Percentiles rank a stretch among this genome's conserved stretches.
Evolutionary conservation across 2,888 invertebrate species (phyloP).

Genomic region (Scelioninae gen. 1): DNA sequence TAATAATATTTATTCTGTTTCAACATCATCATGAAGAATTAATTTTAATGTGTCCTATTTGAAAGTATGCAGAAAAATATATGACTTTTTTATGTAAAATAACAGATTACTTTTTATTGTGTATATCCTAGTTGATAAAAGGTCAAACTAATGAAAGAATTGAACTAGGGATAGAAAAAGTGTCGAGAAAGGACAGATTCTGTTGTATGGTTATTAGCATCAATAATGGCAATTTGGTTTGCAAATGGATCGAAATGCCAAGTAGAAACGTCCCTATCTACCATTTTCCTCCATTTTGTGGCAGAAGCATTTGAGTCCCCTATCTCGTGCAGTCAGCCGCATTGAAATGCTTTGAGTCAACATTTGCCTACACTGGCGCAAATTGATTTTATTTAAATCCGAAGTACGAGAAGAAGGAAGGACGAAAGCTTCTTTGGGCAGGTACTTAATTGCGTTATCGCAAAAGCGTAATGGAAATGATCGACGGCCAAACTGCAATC

Average conservation of each 20-base stretch:
- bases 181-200: conserved; percentile 65
- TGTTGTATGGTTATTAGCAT: conserved; percentile 83
- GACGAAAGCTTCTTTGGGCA: conserved; percentile 74
- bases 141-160: conserved; percentile 46
- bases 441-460: conserved; percentile 80
- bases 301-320: conserved; percentile 74
- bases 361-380: conserved; percentile 82
- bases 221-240: conserved; percentile 84
- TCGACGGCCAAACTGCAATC: conserved; percentile 60
- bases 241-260: conserved; percentile 81
- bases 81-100: neutral
- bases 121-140: conserved; percentile 34
- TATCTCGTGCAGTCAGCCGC: conserved; percentile 80
- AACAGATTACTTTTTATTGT: conserved; percentile 4
- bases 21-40: no score
- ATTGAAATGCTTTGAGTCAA: conserved; percentile 83
- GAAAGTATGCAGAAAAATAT: no score
- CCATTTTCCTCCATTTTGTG: conserved; percentile 82
- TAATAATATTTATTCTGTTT: no score
- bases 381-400: conserved; percentile 83
- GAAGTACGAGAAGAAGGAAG: conserved; percentile 78
- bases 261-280: conserved; percentile 80
- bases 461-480: conserved; percentile 75
- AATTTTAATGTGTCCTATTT: no score
- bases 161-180: conserved; percentile 52